Evolutionary conservation across 1,140 invertebrate species (phyloP).

Genomic region (Eriosoma lanigerum): DNA sequence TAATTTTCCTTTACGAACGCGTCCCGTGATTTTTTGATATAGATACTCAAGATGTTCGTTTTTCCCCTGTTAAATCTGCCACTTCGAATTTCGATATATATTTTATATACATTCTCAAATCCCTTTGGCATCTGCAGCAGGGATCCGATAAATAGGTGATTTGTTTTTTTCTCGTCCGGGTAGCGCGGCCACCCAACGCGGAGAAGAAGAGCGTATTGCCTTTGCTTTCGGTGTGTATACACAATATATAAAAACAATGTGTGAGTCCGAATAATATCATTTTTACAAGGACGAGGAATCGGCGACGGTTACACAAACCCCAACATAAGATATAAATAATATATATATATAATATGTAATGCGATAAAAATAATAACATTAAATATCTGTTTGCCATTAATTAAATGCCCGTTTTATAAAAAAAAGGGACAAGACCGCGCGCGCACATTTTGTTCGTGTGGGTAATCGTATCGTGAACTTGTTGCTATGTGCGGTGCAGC

Average conservation of each 20-base stretch:
- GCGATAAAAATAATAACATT: neutral
- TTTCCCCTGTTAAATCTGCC: too few species aligned
- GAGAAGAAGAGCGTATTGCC: too few species aligned
- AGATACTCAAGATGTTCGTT: too few species aligned
- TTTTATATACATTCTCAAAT: too few species aligned
- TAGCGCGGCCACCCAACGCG: conserved; percentile 9
- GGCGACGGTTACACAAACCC: neutral
- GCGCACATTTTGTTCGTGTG: neutral
- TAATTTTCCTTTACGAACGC: too few species aligned
- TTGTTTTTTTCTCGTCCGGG: neutral
- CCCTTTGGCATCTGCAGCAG: neutral
- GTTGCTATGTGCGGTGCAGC: neutral
- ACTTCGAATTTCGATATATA: too few species aligned
- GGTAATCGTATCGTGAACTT: neutral
- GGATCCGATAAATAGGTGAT: neutral
- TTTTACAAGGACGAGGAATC: too few species aligned
- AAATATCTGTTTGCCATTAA: conserved; percentile 23
- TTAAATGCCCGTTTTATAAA: neutral
- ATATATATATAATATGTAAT: too few species aligned
- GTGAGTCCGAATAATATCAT: too few species aligned
- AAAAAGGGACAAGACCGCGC: neutral
- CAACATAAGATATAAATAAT: neutral
- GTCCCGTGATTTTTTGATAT: too few species aligned
- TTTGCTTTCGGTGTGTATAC: conserved; percentile 8
- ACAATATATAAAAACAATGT: conserved; percentile 20